Conservation (phyloP, 1,140 invertebrate genomes). For the Caenorhabditis latens region DNA sequence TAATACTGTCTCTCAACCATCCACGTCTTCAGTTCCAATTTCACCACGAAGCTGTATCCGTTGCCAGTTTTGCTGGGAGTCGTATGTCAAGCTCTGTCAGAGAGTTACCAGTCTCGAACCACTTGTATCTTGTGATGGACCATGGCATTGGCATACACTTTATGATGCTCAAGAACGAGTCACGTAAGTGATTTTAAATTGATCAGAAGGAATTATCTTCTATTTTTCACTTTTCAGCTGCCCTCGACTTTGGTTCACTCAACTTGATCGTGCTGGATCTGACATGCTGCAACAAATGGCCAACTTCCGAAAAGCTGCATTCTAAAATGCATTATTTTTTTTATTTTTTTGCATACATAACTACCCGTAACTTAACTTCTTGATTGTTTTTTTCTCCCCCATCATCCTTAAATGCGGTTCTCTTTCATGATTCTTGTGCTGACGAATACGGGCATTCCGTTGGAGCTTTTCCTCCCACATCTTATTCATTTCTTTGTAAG, state of each 20-base stretch:
- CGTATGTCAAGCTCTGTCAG: slow-evolving; percentile 22
- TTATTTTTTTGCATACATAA: background rate
- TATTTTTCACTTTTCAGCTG: background rate
- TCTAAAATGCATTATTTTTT: background rate
- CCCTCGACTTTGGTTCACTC: slow-evolving; percentile 29
- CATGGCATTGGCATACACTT: slow-evolving; percentile 37
- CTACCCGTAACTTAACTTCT: too few relatives aligned
- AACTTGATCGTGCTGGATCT: background rate
- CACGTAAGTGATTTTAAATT: background rate
- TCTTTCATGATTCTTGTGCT: slow-evolving; percentile 27
- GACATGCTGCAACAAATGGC: slow-evolving; percentile 2
- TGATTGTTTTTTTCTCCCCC: too few relatives aligned
- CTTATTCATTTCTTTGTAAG: background rate
- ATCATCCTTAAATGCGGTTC: background rate
- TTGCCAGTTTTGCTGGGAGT: slow-evolving; percentile 22
- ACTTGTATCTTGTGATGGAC: background rate
- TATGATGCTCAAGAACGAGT: slow-evolving; percentile 24
- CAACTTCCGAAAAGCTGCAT: background rate
- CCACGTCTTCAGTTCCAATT: background rate
- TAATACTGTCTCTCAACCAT: background rate
- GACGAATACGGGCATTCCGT: slow-evolving; percentile 50
- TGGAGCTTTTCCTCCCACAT: background rate
- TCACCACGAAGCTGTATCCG: background rate
- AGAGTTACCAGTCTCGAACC: slow-evolving; percentile 5
- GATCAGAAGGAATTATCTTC: background rate